Conservation (phyloP, 2,888 invertebrate species). For the Amiota mariae region DNA sequence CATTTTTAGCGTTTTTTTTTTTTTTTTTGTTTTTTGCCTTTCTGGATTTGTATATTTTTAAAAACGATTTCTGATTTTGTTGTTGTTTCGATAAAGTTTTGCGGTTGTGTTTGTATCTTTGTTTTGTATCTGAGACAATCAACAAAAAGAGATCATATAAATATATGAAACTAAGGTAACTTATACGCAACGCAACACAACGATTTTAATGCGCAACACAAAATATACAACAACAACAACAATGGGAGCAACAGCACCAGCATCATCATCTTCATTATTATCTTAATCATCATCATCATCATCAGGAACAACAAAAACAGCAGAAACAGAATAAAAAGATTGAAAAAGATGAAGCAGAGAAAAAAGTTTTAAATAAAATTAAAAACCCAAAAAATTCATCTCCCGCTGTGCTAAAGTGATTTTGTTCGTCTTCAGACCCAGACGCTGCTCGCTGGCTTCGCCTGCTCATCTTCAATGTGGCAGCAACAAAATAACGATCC, state of each 20-base stretch:
- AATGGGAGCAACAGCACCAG: slow-evolving; percentile 3
- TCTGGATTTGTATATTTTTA: slow-evolving; percentile 2
- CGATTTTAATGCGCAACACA: neutral
- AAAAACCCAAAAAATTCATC: slow-evolving; percentile 56
- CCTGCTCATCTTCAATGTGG: neutral
- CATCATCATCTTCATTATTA: too few species aligned
- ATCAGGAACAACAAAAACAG: slow-evolving; percentile 5
- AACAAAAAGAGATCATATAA: slow-evolving; percentile 26
- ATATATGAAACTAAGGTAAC: slow-evolving; percentile 10
- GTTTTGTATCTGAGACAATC: neutral
- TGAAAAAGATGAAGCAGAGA: neutral
- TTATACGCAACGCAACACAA: slow-evolving; percentile 1
- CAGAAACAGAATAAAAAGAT: slow-evolving; percentile 7
- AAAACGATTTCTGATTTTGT: slow-evolving; percentile 10
- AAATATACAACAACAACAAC: slow-evolving; percentile 22
- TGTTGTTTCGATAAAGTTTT: slow-evolving; percentile 13
- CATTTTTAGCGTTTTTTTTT: neutral
- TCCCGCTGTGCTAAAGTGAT: slow-evolving; percentile 62
- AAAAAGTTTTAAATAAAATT: slow-evolving; percentile 24
- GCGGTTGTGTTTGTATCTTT: slow-evolving; percentile 12
- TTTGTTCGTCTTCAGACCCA: slow-evolving; percentile 10
- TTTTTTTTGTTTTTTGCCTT: neutral
- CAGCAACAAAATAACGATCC: too few species aligned
- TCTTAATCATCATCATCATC: too few species aligned
- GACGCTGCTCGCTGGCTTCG: neutral